Evolutionary conservation across 1,140 invertebrate species (phyloP).

Genomic region (Lepidurus packardi): DNA sequence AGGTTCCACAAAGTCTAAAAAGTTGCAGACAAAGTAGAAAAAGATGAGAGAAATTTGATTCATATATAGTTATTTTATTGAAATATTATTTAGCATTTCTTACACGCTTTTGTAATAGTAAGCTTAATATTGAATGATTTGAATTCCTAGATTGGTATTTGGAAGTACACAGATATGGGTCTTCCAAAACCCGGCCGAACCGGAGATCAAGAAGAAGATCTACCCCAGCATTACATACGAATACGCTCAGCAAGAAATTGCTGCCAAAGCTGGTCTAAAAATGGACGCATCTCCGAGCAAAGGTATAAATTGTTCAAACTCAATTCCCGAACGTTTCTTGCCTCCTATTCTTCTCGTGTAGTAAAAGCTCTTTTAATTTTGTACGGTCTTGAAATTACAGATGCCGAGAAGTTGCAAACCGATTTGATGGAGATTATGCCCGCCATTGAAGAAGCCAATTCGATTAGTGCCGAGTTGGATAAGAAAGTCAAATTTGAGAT

Average conservation of each 20-base stretch:
- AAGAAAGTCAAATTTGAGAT: constrained; percentile 56
- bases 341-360: neutral
- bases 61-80: too few species aligned
- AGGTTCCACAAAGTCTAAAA: too few species aligned
- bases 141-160: constrained; percentile 49
- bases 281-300: constrained; percentile 38
- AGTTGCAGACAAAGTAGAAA: too few species aligned
- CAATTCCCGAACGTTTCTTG: neutral
- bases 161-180: constrained; percentile 57
- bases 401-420: constrained; percentile 52
- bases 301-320: constrained; percentile 23
- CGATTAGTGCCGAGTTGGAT: constrained; percentile 55
- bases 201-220: constrained; percentile 44
- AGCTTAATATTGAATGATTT: neutral
- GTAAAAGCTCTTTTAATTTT: neutral
- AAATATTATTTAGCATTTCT: too few species aligned
- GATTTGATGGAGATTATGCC: constrained; percentile 56
- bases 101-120: too few species aligned
- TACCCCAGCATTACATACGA: constrained; percentile 52
- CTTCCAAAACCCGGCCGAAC: constrained; percentile 48
- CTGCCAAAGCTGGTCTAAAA: constrained; percentile 51
- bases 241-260: constrained; percentile 56
- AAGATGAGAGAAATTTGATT: too few species aligned
- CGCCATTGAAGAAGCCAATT: constrained; percentile 55
- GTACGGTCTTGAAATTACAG: constrained; percentile 40